These are phyloP conservation scores for Apodemia duryi DNA, from an alignment of 2,888 invertebrate genomes.

Conservation along the genomic window DNA sequence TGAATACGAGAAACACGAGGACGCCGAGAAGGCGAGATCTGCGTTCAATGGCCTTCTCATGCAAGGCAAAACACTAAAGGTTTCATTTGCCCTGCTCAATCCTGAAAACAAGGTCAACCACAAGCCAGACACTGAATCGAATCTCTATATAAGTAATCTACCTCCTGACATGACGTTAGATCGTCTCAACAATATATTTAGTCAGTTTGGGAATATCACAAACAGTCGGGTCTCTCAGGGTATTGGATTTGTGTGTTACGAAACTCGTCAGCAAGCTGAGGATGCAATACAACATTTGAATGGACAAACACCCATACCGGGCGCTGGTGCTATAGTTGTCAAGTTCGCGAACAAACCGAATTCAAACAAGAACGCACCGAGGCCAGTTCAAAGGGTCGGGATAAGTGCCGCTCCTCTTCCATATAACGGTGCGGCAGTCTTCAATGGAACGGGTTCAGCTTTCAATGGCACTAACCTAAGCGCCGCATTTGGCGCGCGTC, in stretches of 20 bases:
- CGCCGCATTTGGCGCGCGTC: slow-evolving; percentile 62
- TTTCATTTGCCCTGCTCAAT: slow-evolving; percentile 74
- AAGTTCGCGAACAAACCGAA: slow-evolving; percentile 75
- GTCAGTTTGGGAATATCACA: slow-evolving; percentile 67
- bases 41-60: slow-evolving; percentile 76
- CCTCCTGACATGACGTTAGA: slow-evolving; percentile 76
- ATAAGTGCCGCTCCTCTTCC: slow-evolving; percentile 52
- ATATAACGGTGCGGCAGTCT: slow-evolving; percentile 65
- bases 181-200: slow-evolving; percentile 65
- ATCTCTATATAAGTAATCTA: slow-evolving; percentile 74
- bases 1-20: slow-evolving; percentile 74
- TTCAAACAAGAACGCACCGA: slow-evolving; percentile 61
- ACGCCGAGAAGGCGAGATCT: slow-evolving; percentile 74
- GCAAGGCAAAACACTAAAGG: slow-evolving; percentile 76
- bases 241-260: slow-evolving; percentile 74
- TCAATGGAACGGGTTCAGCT: slow-evolving; percentile 57
- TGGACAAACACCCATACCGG: slow-evolving; percentile 65
- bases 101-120: slow-evolving; percentile 74
- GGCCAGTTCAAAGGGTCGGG: slow-evolving; percentile 56
- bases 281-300: slow-evolving; percentile 70
- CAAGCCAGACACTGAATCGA: slow-evolving; percentile 73
- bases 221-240: slow-evolving; percentile 75
- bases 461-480: slow-evolving; percentile 63
- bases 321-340: slow-evolving; percentile 66
- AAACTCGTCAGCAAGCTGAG: slow-evolving; percentile 66